These are phyloP conservation scores for Melieria omissa DNA, from an alignment of 2,888 invertebrate genomes.

Conservation along the genomic window DNA sequence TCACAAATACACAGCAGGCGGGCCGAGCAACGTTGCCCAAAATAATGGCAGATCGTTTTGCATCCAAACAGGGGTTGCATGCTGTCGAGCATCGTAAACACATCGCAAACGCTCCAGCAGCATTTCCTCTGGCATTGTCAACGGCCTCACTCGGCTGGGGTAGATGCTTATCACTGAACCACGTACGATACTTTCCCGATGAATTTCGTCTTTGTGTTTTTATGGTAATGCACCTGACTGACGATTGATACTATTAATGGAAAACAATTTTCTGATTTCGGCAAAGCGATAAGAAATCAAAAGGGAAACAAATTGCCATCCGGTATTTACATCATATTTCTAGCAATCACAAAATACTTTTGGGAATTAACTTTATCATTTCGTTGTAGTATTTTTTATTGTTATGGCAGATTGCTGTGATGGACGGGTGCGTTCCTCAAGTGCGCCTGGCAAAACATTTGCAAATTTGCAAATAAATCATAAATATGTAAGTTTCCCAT, in stretches of 20 bases:
- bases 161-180: constrained; percentile 34
- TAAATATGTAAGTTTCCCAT: too few species aligned
- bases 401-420: constrained; percentile 13
- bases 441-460: not conserved
- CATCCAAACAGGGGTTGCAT: too few species aligned
- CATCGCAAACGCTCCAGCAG: too few species aligned
- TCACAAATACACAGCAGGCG: constrained; percentile 32
- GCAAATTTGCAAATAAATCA: not conserved
- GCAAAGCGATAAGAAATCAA: constrained; percentile 46
- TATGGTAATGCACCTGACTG: constrained; percentile 23
- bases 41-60: too few species aligned
- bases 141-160: constrained; percentile 7
- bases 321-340: constrained; percentile 39
- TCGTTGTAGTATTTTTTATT: constrained; percentile 20
- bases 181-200: constrained; percentile 23
- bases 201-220: constrained; percentile 8
- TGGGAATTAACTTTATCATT: constrained; percentile 42
- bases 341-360: constrained; percentile 28
- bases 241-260: constrained; percentile 39
- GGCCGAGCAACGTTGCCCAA: too few species aligned
- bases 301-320: constrained; percentile 56
- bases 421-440: not conserved
- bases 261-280: constrained; percentile 47
- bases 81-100: too few species aligned
- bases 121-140: too few species aligned